Evolutionary conservation across 2,888 invertebrate species (phyloP), one percentile per base, ranked within the genome.

Genomic region (Lomographa bimaculata): DNA sequence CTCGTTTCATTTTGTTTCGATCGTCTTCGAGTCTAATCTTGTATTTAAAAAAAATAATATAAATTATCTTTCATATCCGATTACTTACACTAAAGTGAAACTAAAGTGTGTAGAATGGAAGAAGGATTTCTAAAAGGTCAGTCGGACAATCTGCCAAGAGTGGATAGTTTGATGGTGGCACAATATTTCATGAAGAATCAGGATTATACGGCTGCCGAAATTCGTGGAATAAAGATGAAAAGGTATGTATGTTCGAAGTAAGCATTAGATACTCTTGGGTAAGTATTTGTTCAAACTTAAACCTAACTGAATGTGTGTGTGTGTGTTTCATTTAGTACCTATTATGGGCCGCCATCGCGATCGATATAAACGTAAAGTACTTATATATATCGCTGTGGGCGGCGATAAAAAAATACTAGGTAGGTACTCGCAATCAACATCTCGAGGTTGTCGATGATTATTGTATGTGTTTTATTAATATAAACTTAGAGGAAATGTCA

Each of bases 131-230:
- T 26, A 24, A 26, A 16, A 26, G 14, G 3, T 26, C 16, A 26
- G 26, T 26, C 26, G 26, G 26, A 26, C 16, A 26, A 26, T 26
- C 16, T 16, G 14, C 26, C 14, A 26, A 26, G 7, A 26, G 16
- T 16, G 5, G 16, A 26, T 26, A 16, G 26, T 16, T 26, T 26
- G 26, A 26, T 26, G 26, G 26, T 26, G 26, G 26, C 26, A 26
- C 26, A 26, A 26, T 26, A 14, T 14, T 14, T 14, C 14, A 14
- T 14, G 2, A 14, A 14, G 14, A 14, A 14, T 14, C 14, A 14
- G 19, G 2, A 19, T 19, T 19, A 4, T 19, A 19, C 19, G 21
- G 21, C 21, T 21, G 21, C 21, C 21, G 21, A 23, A 23, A 23
- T 9, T 10, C 20, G 2, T 30, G 2, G 6, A 11, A 26, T 12